Evolutionary conservation across 2,113 vertebrate species (phyloP), one percentile per base, ranked within the genome.

Genomic region (Manacus vitellinus): DNA sequence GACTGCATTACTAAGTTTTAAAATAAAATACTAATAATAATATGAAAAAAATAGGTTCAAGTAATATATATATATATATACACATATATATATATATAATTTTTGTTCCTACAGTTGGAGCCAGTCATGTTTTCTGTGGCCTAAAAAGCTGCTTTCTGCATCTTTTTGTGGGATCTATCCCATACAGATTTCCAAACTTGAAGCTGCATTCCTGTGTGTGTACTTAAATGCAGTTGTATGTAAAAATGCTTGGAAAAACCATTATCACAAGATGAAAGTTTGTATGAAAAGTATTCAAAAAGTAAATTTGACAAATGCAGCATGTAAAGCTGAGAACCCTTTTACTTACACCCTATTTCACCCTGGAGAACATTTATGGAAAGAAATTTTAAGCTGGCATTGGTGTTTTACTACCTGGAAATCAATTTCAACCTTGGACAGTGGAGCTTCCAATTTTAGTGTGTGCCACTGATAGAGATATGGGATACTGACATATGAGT

Each of bases 351-450:
- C 10, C 5, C 11, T 91, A 74, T 89, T 94, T 96, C 73, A 56
- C 46, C 41, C 58, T 65, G 61, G 62, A 61, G 39, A 90, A 92
- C 23, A 71, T 90, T 95, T 88, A 95, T 30, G 21, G 35, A 63
- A 73, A 86, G 44, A 16, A 91, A 49, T 86, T 96, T 92, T 76
- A 89, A 92, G 31, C 41, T 86, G 46, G 20, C 46, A 66, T 52
- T 46, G 76, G 62, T 86, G 20, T 51, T 94, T 95, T 92, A 89
- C 80, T 70, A 16, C n/a, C 63, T 84, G 72, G 63, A 92, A 95
- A 92, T 94, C 79, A 84, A 91, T 86, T 92, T 93, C 82, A 94
- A 5, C 46, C 66, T 49, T 65, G 68, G 25, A 83, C 21, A 81
- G 62, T 47, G 22, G 37, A 92, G 43, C 37, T 85, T 88, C 82